Conservation (phyloP, 92 coral and sea anemone species). For the Pocillopora meandrina region DNA sequence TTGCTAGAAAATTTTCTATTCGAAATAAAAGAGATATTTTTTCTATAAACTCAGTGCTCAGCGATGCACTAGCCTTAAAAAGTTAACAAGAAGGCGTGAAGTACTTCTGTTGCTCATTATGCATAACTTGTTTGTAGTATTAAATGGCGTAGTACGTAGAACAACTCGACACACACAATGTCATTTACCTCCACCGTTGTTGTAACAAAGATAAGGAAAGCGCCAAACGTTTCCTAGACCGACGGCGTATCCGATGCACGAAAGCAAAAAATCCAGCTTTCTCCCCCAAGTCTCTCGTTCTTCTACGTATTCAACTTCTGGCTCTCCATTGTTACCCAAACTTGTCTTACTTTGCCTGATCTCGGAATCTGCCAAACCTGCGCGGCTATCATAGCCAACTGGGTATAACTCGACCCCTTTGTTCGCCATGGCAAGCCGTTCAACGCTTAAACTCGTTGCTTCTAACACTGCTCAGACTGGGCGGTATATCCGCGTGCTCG, state of each 20-base stretch:
- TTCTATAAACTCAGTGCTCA: too few species aligned
- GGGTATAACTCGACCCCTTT: constrained; percentile 23
- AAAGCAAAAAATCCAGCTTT: constrained; percentile 54
- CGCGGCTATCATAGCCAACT: constrained; percentile 37
- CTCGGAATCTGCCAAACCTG: constrained; percentile 34
- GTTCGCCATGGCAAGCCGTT: constrained; percentile 8
- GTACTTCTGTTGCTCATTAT: neutral
- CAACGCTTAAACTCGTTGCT: neutral
- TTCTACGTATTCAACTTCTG: constrained; percentile 7
- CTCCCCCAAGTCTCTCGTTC: constrained; percentile 58
- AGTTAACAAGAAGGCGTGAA: constrained; percentile 19
- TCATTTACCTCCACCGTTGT: constrained; percentile 60
- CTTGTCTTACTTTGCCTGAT: constrained; percentile 28
- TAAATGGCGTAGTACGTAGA: neutral
- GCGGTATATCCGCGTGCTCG: neutral
- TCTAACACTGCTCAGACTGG: neutral
- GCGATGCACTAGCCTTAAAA: neutral
- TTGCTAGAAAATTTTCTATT: neutral
- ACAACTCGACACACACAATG: neutral
- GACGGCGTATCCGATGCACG: constrained; percentile 62
- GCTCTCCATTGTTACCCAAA: neutral
- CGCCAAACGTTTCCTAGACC: constrained; percentile 64
- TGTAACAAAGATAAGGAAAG: constrained; percentile 57
- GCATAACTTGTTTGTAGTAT: neutral
- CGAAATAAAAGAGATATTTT: neutral